These are phyloP conservation scores for Kryptolebias marmoratus DNA, from an alignment of 2,113 vertebrate genomes.

Conservation along the genomic window DNA sequence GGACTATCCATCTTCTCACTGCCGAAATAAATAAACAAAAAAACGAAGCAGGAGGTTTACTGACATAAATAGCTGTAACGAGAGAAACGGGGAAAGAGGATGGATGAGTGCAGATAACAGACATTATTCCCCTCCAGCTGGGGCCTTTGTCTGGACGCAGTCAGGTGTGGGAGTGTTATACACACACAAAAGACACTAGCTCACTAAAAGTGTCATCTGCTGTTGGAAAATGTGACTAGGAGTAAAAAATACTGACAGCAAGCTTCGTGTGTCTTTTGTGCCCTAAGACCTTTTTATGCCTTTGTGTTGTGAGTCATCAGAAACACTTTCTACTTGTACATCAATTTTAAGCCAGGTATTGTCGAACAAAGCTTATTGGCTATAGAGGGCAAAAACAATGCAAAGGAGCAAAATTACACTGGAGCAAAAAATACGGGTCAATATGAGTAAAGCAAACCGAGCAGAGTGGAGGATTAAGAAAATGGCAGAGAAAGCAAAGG, in stretches of 20 bases:
- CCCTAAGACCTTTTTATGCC: not conserved
- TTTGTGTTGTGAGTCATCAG: not conserved
- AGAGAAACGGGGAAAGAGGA: slow-evolving; percentile 25
- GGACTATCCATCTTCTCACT: not conserved
- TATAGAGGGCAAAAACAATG: not conserved
- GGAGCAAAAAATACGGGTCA: not conserved
- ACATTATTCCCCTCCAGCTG: slow-evolving; percentile 60
- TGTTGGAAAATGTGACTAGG: not conserved
- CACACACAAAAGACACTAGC: not conserved
- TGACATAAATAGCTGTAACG: not conserved
- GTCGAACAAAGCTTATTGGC: not conserved
- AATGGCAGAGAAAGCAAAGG: not conserved
- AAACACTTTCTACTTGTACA: not conserved
- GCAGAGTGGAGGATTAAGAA: not conserved
- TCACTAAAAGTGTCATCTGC: slow-evolving; percentile 1
- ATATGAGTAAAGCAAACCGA: not conserved
- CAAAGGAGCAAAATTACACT: not conserved
- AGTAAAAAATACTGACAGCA: not conserved
- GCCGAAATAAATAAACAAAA: slow-evolving; percentile 8
- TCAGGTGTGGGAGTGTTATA: slow-evolving; percentile 33
- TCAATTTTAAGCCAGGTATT: not conserved
- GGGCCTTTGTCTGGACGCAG: slow-evolving; percentile 50
- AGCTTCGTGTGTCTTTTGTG: not conserved
- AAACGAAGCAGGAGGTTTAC: not conserved
- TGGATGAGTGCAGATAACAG: slow-evolving; percentile 49